phyloP scores from a whole-genome alignment of 2,888 invertebrate species.

The Drosophila greeni region DNA sequence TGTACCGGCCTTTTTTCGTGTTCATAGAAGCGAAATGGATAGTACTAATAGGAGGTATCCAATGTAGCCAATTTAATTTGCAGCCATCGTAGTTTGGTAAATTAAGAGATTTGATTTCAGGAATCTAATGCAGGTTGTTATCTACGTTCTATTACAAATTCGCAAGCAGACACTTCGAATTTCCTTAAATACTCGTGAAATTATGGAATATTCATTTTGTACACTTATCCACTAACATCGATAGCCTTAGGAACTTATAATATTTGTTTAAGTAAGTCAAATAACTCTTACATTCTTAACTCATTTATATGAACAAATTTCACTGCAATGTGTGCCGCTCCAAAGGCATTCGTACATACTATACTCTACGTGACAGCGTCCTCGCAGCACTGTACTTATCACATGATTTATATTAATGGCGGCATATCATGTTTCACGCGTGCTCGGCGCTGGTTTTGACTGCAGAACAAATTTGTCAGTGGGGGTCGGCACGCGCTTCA shows the following conservation, averaged over 20 bases:
- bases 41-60: background rate
- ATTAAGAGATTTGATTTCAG: background rate
- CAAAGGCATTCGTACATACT: constrained; percentile 17
- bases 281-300: background rate
- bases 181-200: background rate
- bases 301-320: constrained; percentile 7
- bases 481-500: constrained; percentile 79
- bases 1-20: constrained; percentile 29
- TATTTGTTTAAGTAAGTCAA: background rate
- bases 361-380: constrained; percentile 30
- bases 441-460: constrained; percentile 68
- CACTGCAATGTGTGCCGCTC: constrained; percentile 7
- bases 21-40: constrained; percentile 27
- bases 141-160: background rate
- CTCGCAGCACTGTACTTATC: constrained; percentile 63
- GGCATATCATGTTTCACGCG: constrained; percentile 77
- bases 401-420: constrained; percentile 76
- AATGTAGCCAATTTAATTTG: background rate
- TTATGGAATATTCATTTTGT: background rate
- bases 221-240: background rate
- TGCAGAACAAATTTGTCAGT: constrained; percentile 77
- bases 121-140: background rate
- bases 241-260: too few relatives aligned
- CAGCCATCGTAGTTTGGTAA: background rate
- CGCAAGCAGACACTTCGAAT: too few relatives aligned